These are phyloP conservation scores for Harpalus rubripes DNA, from an alignment of 2,888 invertebrate genomes.

Conservation along the genomic window DNA sequence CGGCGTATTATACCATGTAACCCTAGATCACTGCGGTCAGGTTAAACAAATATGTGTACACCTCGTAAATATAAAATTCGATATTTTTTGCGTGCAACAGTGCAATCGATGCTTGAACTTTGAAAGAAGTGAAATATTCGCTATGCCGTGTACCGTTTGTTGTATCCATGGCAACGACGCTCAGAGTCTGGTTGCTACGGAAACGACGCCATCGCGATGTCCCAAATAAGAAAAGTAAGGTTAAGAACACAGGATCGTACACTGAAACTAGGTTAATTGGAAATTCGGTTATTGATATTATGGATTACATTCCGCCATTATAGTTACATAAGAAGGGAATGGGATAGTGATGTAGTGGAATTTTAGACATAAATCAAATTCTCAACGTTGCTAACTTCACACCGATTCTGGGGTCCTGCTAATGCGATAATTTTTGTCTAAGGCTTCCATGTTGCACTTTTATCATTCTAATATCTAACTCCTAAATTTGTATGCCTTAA, in stretches of 20 bases:
- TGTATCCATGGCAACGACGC: conserved; percentile 23
- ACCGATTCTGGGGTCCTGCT: no score
- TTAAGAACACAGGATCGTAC: neutral
- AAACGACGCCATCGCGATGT: conserved; percentile 3
- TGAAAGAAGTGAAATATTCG: neutral
- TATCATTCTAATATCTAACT: no score
- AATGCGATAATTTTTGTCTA: no score
- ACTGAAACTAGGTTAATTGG: neutral
- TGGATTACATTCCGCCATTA: neutral
- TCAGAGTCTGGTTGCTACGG: conserved; percentile 5
- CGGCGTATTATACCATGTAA: neutral
- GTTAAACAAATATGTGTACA: neutral
- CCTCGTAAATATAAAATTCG: neutral
- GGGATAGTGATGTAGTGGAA: no score
- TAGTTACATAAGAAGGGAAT: no score
- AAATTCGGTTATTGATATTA: neutral
- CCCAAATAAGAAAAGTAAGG: neutral
- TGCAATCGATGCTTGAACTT: conserved; percentile 1
- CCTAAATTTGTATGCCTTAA: no score
- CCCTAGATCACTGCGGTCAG: neutral
- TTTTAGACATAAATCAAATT: no score
- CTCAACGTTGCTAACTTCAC: no score
- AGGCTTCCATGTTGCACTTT: no score
- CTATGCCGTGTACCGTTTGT: conserved; percentile 6
- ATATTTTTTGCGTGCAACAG: neutral